phyloP scores from a whole-genome alignment of 1,140 invertebrate genomes.

The Gryon sp. region DNA sequence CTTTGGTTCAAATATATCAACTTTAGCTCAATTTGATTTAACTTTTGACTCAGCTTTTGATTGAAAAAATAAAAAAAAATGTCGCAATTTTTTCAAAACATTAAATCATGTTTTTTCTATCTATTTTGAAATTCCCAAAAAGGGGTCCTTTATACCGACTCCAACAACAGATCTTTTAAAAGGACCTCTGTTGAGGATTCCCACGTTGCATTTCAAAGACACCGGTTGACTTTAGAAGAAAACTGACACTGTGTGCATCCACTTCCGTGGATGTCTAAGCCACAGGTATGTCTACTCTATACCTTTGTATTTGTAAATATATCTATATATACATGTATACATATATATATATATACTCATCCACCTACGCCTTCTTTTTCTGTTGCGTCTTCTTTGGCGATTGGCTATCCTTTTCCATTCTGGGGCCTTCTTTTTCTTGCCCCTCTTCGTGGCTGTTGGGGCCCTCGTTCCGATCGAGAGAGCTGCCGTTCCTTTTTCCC shows the following conservation, averaged over 20 bases:
- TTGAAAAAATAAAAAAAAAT: too few relatives aligned
- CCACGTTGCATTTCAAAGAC: constrained; percentile 51
- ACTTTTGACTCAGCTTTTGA: too few relatives aligned
- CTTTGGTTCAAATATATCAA: too few relatives aligned
- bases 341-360: too few relatives aligned
- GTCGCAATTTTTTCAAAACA: too few relatives aligned
- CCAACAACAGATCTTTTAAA: background rate
- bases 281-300: too few relatives aligned
- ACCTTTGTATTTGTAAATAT: too few relatives aligned
- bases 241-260: constrained; percentile 49
- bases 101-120: too few relatives aligned
- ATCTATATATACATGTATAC: too few relatives aligned
- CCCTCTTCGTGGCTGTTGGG: constrained; percentile 23
- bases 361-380: constrained; percentile 60
- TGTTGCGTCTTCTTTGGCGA: constrained; percentile 32
- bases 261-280: constrained; percentile 47
- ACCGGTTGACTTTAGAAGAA: constrained; percentile 53
- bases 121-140: too few relatives aligned
- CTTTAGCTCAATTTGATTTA: too few relatives aligned
- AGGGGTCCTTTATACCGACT: too few relatives aligned
- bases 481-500: constrained; percentile 63
- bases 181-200: constrained; percentile 31
- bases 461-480: constrained; percentile 60
- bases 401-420: constrained; percentile 44
- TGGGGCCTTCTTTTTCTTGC: constrained; percentile 42